A percentile compares a stretch with the other conserved stretches of the same genome.
These are phyloP conservation scores for Drosophila sulfurigaster DNA, from an alignment of 1,140 invertebrate genomes.

Conservation along the genomic window DNA sequence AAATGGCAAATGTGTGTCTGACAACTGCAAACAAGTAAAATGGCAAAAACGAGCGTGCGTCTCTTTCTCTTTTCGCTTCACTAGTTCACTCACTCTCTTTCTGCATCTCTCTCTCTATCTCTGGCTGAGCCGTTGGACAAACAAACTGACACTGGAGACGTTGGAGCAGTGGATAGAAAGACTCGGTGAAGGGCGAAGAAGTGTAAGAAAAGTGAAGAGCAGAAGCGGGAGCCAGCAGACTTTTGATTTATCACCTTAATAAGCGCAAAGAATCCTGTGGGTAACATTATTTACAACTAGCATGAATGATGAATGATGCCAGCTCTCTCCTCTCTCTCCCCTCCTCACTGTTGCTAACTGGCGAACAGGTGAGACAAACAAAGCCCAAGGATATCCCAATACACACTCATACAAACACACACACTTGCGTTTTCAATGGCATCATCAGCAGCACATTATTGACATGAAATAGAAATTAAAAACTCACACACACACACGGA, in stretches of 20 bases:
- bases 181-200: neutral
- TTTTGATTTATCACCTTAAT: conserved; percentile 82
- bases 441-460: conserved; percentile 51
- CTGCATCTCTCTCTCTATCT: neutral
- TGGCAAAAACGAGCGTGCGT: conserved; percentile 1
- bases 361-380: conserved; percentile 26
- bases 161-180: conserved; percentile 17
- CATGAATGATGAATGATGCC: conserved; percentile 74
- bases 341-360: neutral
- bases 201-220: conserved; percentile 7
- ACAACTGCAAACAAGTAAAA: conserved; percentile 33
- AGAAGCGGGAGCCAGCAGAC: conserved; percentile 7
- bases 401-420: conserved; percentile 23
- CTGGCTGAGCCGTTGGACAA: conserved; percentile 27
- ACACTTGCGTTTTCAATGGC: conserved; percentile 13
- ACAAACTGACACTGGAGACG: conserved; percentile 14
- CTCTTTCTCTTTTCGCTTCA: neutral
- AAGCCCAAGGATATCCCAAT: conserved; percentile 43
- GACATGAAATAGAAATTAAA: conserved; percentile 66
- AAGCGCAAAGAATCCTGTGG: conserved; percentile 76
- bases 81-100: too few relatives aligned
- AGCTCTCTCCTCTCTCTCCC: neutral
- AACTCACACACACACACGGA: conserved; percentile 37
- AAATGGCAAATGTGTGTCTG: conserved; percentile 48
- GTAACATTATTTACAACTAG: conserved; percentile 82